Evolutionary conservation across 2,888 invertebrate genomes (phyloP).

Genomic region (Willowsia nigromaculata): DNA sequence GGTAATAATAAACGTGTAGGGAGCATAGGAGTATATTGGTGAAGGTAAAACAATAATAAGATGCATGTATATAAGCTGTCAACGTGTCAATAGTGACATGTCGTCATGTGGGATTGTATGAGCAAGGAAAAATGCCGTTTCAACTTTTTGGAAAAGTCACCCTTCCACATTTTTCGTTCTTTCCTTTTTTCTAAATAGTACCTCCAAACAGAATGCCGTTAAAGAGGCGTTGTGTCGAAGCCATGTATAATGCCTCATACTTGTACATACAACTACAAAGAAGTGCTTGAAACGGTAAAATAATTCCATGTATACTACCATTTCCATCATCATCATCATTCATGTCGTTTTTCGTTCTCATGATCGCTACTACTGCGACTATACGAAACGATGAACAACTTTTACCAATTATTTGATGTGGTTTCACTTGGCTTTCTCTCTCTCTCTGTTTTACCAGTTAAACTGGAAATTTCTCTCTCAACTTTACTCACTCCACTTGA

Average conservation of each 20-base stretch:
- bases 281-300: conserved; percentile 4
- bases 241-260: too few relatives aligned
- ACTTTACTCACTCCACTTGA: conserved; percentile 30
- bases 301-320: not conserved
- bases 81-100: conserved; percentile 32
- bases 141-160: too few relatives aligned
- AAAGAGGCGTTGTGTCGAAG: too few relatives aligned
- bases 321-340: not conserved
- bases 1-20: too few relatives aligned
- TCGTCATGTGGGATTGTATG: not conserved
- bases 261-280: too few relatives aligned
- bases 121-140: too few relatives aligned
- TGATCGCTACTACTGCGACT: not conserved
- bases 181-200: not conserved
- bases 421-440: conserved; percentile 56
- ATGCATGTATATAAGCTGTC: not conserved
- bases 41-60: not conserved
- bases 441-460: conserved; percentile 31
- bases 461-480: not conserved
- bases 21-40: too few relatives aligned
- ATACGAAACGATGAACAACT: conserved; percentile 59
- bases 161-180: not conserved
- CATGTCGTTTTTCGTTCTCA: not conserved
- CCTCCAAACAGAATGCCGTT: too few relatives aligned
- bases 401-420: conserved; percentile 73